Evolutionary conservation across 2,797 vertebrate species (phyloP), one percentile per base, ranked within the genome.

Genomic region (Sebastes alutus): DNA sequence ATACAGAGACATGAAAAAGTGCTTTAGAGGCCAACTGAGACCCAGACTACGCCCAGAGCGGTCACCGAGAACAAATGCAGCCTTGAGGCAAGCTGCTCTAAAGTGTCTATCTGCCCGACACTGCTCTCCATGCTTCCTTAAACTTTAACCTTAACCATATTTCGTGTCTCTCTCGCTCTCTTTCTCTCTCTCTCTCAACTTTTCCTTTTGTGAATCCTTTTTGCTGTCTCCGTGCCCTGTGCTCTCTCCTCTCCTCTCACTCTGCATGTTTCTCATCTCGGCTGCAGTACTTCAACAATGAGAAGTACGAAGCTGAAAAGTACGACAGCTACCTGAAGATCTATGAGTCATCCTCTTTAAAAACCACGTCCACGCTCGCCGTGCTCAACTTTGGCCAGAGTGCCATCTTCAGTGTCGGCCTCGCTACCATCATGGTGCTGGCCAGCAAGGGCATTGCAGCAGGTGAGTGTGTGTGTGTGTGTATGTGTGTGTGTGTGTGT

Each of bases 311-410:
- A 96, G 97, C 98, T 33, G 95, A 98, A 52, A 95, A 92, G 72
- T 99, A 99, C 33, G 99, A 99, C 85, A 93, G 92, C 33, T 99
- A 93, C 93, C 92, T 99, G 93, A 99, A 98, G 94, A 93, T 75
- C 4, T 99, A 99, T 69, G 99, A 99, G 91, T 95, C 95, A 2
- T 95, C 97, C 23, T 99, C 99, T 30, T 88, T 99, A 91, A 99
- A 99, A 96, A 99, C 98, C 91, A 98, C 98, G 59, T 93, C 97
- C 20, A 98, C 98, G 0, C 95, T 99, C 55, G 98, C 98, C 88
- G 92, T 98, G 93, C 96, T 99, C 72, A 99, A 99, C 95, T 99
- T 99, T 71, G 98, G 99, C 52, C 99, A 99, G 94, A 99, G 94
- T 7, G 95, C 90, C 68, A 99, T 99, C 92, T 99, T 99, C 90